A percentile compares a stretch with the other conserved stretches of the same genome.
Conservation (phyloP, 2,797 vertebrate genomes). For the Lacerta agilis region DNA sequence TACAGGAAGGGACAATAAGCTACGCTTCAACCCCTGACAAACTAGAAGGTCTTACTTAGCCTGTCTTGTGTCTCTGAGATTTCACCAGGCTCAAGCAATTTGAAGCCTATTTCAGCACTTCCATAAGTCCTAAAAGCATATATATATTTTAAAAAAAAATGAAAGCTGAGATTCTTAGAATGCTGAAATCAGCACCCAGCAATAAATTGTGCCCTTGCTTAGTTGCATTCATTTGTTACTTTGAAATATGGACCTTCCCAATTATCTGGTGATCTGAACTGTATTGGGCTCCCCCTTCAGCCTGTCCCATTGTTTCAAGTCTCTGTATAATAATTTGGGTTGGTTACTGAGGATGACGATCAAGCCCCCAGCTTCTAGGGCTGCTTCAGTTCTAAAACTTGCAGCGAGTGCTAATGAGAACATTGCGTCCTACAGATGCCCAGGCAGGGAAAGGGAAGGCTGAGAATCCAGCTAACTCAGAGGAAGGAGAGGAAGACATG, state of each 20-base stretch:
- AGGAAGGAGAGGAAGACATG: constrained; percentile 94
- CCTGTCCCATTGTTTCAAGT: background rate
- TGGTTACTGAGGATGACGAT: no score
- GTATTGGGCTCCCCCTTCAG: background rate
- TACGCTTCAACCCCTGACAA: background rate
- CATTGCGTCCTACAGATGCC: constrained; percentile 71
- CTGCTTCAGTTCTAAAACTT: background rate
- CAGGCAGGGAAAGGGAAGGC: constrained; percentile 69
- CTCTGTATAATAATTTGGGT: background rate
- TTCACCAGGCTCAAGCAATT: background rate
- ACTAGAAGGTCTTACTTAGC: background rate
- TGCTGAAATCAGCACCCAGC: background rate
- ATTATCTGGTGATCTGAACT: background rate
- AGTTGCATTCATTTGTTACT: no score
- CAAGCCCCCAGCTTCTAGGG: background rate
- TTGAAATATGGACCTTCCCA: background rate
- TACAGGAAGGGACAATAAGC: background rate
- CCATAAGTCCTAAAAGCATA: background rate
- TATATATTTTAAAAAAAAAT: background rate
- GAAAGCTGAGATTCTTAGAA: background rate
- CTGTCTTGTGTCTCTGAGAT: background rate
- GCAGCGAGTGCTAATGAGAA: constrained; percentile 12
- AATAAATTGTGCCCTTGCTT: background rate
- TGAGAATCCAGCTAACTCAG: constrained; percentile 74
- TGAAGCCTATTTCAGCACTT: background rate